These are phyloP conservation scores for Synaphobranchus kaupii DNA, from an alignment of 2,797 vertebrate species.

Conservation along the genomic window DNA sequence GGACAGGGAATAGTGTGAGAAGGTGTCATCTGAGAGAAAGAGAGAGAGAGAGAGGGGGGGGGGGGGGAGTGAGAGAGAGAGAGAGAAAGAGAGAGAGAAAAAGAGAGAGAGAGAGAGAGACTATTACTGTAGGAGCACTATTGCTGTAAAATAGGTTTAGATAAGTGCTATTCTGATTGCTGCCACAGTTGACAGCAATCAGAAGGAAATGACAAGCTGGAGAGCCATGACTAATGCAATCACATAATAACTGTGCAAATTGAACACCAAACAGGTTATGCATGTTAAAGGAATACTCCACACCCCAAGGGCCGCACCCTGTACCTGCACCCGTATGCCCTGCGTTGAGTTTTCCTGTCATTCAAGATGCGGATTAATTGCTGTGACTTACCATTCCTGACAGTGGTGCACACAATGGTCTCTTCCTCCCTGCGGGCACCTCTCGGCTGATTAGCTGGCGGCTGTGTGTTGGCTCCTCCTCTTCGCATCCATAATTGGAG, in stretches of 20 bases:
- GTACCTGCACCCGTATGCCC: neutral
- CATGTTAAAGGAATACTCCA: neutral
- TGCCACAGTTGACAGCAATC: neutral
- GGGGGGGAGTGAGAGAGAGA: neutral
- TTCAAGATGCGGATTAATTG: slow-evolving; percentile 11
- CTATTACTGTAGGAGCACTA: neutral
- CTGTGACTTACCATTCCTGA: slow-evolving; percentile 84
- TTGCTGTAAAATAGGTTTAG: neutral
- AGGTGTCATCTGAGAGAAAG: slow-evolving; percentile 83
- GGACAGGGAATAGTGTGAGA: slow-evolving; percentile 92
- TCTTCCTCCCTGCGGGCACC: slow-evolving; percentile 89
- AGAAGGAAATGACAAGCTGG: neutral
- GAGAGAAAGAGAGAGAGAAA: slow-evolving; percentile 6
- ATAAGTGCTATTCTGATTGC: neutral
- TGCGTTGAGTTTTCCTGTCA: neutral
- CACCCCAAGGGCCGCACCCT: neutral
- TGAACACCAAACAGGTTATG: neutral
- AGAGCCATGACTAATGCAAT: neutral
- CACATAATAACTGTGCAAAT: neutral
- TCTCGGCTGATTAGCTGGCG: slow-evolving; percentile 66
- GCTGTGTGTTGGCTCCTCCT: slow-evolving; percentile 74
- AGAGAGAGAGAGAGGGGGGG: neutral
- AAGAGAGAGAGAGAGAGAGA: slow-evolving; percentile 37
- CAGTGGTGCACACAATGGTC: slow-evolving; percentile 90
- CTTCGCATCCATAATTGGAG: slow-evolving; percentile 96